Percentiles rank a stretch among this genome's conserved stretches.
Evolutionary conservation across 2,797 vertebrate species (phyloP).

Genomic region (Myiotriccus ornatus): DNA sequence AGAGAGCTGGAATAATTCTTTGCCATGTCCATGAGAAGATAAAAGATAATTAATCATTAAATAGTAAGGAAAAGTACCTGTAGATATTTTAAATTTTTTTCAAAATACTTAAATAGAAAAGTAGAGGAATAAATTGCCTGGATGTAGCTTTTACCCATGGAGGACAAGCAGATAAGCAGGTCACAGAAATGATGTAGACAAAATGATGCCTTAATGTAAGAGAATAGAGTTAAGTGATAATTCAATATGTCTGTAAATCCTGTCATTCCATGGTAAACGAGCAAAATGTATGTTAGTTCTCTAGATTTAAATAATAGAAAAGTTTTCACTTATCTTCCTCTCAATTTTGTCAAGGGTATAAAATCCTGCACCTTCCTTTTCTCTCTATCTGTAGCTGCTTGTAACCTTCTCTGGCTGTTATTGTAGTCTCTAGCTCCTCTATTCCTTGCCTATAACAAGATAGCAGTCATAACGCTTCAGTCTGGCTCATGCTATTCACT

Average conservation of each 20-base stretch:
- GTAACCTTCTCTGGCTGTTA: background rate
- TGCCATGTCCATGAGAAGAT: background rate
- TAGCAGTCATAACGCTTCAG: background rate
- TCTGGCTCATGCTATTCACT: background rate
- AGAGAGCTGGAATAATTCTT: background rate
- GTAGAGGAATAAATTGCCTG: background rate
- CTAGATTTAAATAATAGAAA: background rate
- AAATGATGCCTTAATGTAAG: background rate
- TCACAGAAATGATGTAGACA: background rate
- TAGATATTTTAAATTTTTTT: background rate
- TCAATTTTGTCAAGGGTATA: background rate
- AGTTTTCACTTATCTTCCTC: background rate
- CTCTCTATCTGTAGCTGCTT: background rate
- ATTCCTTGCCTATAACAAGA: background rate
- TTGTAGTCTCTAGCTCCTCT: rapidly evolving
- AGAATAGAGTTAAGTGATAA: background rate
- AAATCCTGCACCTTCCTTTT: background rate
- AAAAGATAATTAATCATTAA: background rate
- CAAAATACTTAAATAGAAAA: background rate
- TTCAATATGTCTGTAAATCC: background rate
- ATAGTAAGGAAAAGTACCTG: background rate
- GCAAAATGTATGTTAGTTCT: background rate
- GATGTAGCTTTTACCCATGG: background rate
- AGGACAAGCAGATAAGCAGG: background rate
- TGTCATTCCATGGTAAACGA: background rate